A percentile compares a stretch with the other conserved stretches of the same genome.
These are phyloP conservation scores for Orestias chungarensis DNA, from an alignment of 2,797 vertebrate species.

Conservation along the genomic window DNA sequence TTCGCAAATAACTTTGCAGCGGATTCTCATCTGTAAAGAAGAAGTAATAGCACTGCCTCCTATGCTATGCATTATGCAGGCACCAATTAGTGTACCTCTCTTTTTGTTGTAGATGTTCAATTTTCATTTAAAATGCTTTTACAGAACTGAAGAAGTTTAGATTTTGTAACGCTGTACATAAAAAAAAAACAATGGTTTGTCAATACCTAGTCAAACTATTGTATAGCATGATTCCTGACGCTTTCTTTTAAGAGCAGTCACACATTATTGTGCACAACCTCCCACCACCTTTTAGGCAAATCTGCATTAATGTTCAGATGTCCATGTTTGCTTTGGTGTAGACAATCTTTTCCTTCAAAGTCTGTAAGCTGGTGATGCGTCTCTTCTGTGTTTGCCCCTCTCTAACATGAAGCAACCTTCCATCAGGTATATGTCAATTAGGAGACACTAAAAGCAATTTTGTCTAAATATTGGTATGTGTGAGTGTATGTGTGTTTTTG, in stretches of 20 bases:
- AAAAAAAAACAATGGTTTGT: neutral
- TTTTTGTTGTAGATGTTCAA: neutral
- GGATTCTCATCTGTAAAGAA: too few relatives aligned
- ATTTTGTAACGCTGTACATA: neutral
- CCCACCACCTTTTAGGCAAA: constrained; percentile 28
- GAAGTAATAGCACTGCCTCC: too few relatives aligned
- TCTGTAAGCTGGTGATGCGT: constrained; percentile 41
- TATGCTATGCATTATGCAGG: too few relatives aligned
- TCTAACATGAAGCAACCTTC: constrained; percentile 59
- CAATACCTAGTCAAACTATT: neutral
- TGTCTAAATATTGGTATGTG: constrained; percentile 38
- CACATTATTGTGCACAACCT: constrained; percentile 38
- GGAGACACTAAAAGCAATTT: constrained; percentile 52
- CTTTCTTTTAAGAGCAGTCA: constrained; percentile 53
- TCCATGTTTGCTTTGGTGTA: constrained; percentile 54
- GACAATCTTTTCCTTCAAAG: constrained; percentile 52
- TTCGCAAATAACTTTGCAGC: too few relatives aligned
- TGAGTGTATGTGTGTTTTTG: constrained; percentile 28
- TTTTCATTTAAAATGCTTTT: neutral
- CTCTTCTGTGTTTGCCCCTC: constrained; percentile 56
- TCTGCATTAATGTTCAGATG: constrained; percentile 42
- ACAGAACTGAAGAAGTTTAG: neutral
- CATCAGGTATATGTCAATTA: constrained; percentile 74
- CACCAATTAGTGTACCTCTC: too few relatives aligned
- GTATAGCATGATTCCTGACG: constrained; percentile 47